Conservation (phyloP, 2,113 vertebrate genomes). For the Meriones unguiculatus region DNA sequence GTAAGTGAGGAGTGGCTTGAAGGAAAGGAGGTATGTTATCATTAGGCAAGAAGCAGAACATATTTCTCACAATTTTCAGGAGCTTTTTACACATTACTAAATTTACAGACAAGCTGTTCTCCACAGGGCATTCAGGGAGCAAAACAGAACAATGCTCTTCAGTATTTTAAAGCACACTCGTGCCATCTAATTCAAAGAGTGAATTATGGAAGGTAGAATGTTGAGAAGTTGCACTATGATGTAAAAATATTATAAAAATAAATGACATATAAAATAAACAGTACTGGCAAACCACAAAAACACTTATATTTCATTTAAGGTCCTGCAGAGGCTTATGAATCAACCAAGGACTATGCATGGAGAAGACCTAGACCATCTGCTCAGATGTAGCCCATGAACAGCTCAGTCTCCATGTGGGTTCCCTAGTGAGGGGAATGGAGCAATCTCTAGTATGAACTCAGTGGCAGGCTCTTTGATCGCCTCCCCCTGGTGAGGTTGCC, state of each 20-base stretch:
- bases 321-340: too few species aligned
- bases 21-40: conserved; percentile 49
- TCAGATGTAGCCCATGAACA: too few species aligned
- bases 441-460: too few species aligned
- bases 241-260: neutral
- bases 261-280: neutral
- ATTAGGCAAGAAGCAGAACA: conserved; percentile 31
- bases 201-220: neutral
- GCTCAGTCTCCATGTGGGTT: too few species aligned
- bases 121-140: neutral
- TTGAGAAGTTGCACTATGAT: neutral
- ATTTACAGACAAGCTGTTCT: neutral
- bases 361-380: too few species aligned
- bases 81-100: conserved; percentile 65
- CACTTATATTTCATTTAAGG: too few species aligned
- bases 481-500: too few species aligned
- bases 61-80: conserved; percentile 69
- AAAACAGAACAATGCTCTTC: conserved; percentile 50
- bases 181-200: neutral
- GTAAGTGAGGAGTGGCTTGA: conserved; percentile 75
- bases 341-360: too few species aligned
- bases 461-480: too few species aligned
- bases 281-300: neutral
- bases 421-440: too few species aligned
- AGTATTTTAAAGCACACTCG: neutral